Base-by-base conservation (phyloP, 2,113 vertebrate genomes). In the Daboia siamensis region DNA sequence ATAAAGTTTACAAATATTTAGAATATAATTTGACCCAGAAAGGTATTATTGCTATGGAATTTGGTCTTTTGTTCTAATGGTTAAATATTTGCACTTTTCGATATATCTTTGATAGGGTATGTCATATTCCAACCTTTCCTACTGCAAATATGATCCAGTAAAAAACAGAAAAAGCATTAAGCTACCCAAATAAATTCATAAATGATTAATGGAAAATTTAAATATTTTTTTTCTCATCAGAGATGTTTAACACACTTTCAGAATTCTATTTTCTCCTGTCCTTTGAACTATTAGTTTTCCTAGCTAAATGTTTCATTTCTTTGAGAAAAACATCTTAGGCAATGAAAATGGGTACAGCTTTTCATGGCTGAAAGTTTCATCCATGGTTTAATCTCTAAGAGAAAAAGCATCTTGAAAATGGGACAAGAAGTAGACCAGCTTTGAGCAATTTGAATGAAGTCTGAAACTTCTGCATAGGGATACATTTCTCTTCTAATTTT, bases 381-480 rank as follows among this genome's bases (percentile, higher is more conserved):
- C 4, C 51, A 44, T 54, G 13, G 54, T 92, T 94, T 95, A 55
- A 94, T 96, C 95, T 94, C 89, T 20, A 61, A 17, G 17, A 90
- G 74, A 51, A 51, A 93, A 91, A 92, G 93, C 33, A 94, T 93
- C 74, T 51, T 52, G 23, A 52, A 90, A 74, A 93, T 88, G 91
- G 93, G 56, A 39, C 92, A 91, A 59, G 21, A 91, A 88, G 33
- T 39, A 95, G 91, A 1, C 0, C 92, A 94, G 94, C 92, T 95
- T 17, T 11, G 85, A 48, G 84, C 84, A 95, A 6, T 46, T 61
- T 90, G 20, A 84, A 48, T 20, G 90, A 94, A 94, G 90, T 1
- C 84, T 56, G 89, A 94, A 44, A 90, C 39, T 94, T 93, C 46
- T 94, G 93, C 46, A 61, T 90, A 93, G 93, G 95, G 95, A 96